Evolutionary conservation across 2,888 invertebrate genomes (phyloP), one percentile per base, ranked within the genome.

Genomic region (Atethmia centrago): DNA sequence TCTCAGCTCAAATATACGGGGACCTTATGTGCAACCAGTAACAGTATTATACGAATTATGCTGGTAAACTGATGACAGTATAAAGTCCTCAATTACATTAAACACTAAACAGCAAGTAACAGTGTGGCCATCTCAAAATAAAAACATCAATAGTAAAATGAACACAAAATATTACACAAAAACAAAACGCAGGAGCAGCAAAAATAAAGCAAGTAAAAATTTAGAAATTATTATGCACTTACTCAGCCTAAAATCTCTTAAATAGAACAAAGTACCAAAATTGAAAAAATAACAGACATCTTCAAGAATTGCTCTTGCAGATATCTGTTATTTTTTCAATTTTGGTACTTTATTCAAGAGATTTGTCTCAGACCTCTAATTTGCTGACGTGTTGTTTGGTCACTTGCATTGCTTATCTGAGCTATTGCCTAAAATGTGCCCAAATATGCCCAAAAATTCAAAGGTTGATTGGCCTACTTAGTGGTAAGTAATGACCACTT

Each of bases 21-120:
- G 3, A 62, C 19, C 14, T 21, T 63, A 21, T 47, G 21, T 28
- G 21, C 2, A 63, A 21, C 4, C 5, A 9, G 45, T 63, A 45
- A 45, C 1, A 69, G 28, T n/a, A 31, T 31, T 19, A 16, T 28
- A 55, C 16, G 0, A 49, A 28, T 69, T 21, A n/a, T 14, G 19
- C 8, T 28, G 28, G 7, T 40, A 25, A 25, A 21, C 16, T 45
- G 7, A 3, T 49, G 4, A 28, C 36, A 40, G 47, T 19, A 2
- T 28, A 21, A 58, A 62, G 12, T 59, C 21, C 25, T 51, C 31
- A 31, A 36, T 25, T 31, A 12, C 21, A 42, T 51, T 31, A 42
- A 56, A 76, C 36, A 47, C n/a, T 36, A 55, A 55, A 63, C 5
- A n/a, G 45, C 28, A 61, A 53, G 45, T 61, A 21, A 75, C 61